phyloP scores from a whole-genome alignment of 2,797 vertebrate genomes.

The Mormyrus hasselquistii region DNA sequence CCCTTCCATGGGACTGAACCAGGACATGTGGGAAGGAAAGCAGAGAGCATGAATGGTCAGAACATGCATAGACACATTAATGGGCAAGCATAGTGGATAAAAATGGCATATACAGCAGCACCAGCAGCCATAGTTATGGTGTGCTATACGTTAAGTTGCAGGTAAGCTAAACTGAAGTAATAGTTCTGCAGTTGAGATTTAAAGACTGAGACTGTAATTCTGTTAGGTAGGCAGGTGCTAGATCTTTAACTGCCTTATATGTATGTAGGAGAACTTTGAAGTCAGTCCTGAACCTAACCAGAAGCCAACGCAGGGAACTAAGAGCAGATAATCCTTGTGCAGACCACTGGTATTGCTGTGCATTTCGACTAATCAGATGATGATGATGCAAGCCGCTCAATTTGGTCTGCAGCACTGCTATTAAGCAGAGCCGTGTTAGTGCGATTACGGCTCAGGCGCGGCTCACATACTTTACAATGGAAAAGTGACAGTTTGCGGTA shows the following conservation, averaged over 20 bases:
- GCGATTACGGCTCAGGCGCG: no score
- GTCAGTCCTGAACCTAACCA: background rate
- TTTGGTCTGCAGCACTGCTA: background rate
- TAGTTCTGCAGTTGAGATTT: background rate
- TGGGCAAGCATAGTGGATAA: background rate
- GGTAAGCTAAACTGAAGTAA: background rate
- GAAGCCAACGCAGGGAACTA: background rate
- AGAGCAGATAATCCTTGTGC: background rate
- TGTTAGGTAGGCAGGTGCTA: background rate
- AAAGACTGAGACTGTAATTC: background rate
- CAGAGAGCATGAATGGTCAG: background rate
- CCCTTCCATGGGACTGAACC: background rate
- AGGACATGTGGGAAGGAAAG: background rate
- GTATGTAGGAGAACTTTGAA: background rate
- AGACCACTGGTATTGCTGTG: background rate
- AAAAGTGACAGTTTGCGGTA: no score
- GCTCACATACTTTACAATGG: no score
- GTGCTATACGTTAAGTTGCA: background rate
- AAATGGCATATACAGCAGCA: background rate
- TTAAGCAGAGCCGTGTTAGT: background rate
- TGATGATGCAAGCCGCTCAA: background rate
- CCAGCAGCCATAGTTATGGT: background rate
- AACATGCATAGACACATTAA: background rate
- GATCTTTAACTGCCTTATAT: background rate
- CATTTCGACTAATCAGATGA: background rate